A percentile compares a stretch with the other conserved stretches of the same genome.
Conservation (phyloP, 2,113 vertebrate genomes). For the Chamaea fasciata region DNA sequence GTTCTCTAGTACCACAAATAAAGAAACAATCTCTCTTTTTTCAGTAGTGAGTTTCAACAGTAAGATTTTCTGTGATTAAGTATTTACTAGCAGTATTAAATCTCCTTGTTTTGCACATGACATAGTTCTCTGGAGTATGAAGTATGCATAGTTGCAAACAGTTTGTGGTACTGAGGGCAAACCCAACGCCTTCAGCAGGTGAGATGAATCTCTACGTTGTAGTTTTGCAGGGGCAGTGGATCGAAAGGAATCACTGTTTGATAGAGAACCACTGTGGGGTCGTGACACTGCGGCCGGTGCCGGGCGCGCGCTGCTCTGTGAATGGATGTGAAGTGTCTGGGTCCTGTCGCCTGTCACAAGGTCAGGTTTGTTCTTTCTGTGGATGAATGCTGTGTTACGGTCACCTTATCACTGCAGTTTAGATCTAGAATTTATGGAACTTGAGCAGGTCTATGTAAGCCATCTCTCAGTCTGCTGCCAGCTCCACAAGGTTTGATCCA, state of each 20-base stretch:
- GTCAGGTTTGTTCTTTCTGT: slow-evolving; percentile 49
- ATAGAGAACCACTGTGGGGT: slow-evolving; percentile 85
- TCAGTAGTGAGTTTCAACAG: neutral
- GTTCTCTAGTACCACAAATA: neutral
- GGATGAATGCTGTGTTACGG: accelerated
- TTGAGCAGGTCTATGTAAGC: neutral
- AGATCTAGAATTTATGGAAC: neutral
- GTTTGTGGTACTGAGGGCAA: neutral
- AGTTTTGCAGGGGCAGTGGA: slow-evolving; percentile 86
- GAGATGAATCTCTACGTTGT: neutral
- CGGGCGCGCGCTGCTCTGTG: slow-evolving; percentile 79
- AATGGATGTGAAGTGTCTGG: slow-evolving; percentile 83
- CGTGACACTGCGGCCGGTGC: slow-evolving; percentile 80
- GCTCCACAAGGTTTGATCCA: neutral
- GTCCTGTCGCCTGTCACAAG: slow-evolving; percentile 88
- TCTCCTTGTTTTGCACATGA: neutral
- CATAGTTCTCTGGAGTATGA: neutral
- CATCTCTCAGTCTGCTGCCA: neutral
- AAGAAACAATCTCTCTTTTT: neutral
- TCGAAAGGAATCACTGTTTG: slow-evolving; percentile 79
- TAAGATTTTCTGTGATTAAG: neutral
- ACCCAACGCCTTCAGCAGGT: neutral
- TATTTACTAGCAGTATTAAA: neutral
- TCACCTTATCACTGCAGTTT: neutral
- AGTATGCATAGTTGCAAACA: neutral